Conservation (phyloP, 2,113 vertebrate species). For the Bambusicola thoracicus region DNA sequence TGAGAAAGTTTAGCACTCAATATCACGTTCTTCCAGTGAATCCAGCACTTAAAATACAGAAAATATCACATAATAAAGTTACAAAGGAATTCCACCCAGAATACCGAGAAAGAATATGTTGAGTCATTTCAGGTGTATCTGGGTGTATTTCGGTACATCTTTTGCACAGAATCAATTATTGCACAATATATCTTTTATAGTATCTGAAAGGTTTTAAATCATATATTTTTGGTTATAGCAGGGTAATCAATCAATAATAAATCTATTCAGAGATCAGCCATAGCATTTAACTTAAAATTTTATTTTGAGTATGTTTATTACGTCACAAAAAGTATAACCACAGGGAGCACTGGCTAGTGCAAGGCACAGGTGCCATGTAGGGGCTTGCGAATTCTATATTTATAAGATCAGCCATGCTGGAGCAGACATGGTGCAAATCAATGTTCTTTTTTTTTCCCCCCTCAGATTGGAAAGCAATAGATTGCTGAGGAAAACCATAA, state of each 20-base stretch:
- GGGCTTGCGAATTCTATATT: neutral
- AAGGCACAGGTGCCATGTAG: neutral
- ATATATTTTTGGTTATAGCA: neutral
- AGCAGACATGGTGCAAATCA: neutral
- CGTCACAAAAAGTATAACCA: neutral
- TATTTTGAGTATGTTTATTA: neutral
- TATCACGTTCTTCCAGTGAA: conserved; percentile 16
- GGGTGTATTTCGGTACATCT: neutral
- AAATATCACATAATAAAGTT: neutral
- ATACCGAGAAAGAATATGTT: neutral
- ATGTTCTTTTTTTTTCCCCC: neutral
- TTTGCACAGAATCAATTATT: neutral
- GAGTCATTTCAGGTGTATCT: neutral
- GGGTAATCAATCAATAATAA: neutral
- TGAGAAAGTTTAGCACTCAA: neutral
- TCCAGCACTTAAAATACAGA: neutral
- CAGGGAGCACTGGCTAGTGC: neutral
- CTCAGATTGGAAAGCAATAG: neutral
- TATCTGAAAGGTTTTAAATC: neutral
- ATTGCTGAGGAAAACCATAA: neutral
- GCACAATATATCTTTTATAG: neutral
- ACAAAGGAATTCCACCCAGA: neutral
- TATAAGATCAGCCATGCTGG: neutral
- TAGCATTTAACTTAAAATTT: neutral
- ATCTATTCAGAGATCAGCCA: neutral